Base-by-base conservation (phyloP, 1,140 invertebrate species). In the Galleria mellonella region DNA sequence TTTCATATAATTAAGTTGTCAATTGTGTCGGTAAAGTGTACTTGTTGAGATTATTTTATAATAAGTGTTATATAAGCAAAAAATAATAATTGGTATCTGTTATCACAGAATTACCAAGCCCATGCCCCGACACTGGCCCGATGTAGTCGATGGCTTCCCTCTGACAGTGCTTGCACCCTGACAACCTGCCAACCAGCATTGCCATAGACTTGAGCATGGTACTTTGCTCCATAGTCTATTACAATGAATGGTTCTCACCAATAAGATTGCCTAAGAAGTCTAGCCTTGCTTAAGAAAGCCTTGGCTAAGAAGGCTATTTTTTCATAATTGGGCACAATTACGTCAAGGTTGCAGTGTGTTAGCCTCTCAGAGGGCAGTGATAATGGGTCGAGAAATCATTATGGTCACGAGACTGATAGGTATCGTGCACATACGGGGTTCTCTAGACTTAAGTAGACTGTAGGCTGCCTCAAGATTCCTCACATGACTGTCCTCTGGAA, bases 381-480 rank as follows among this genome's bases (percentile, higher is more conserved):
- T 37, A 23, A 44, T 50, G 55, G 59, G 42, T 66, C 67, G 73
- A 79, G 77, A 78, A 74, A 64, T 50, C 62, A 57, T 61, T 83
- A 74, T 78, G 73, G 43, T 61, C 71, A 72, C 56, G 70, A 77
- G 51, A 38, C 17, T 37, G n/a, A 29, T n/a, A 14, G 17, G 43
- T 61, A 60, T 79, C 62, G 62, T 74, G 60, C 43, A 51, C 72
- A 73, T 83, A 73, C 43, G 46, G 71, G 49, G 51, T 79, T 79
- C 75, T 83, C 74, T 75, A 68, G 67, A 77, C 71, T 73, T 69
- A 73, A 68, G 60, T 71, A 78, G 55, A 62, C 62, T 62, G 66
- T 71, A 72, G 71, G 69, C 72, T 75, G 57, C 60, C 45, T 62
- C 49, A 39, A n/a, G 39, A 55, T 72, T 69, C 52, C 72, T 74